These are phyloP conservation scores for Mastigias papua DNA, from an alignment of 30 jellyfish, hydroid and myxozoan genomes.

Conservation along the genomic window DNA sequence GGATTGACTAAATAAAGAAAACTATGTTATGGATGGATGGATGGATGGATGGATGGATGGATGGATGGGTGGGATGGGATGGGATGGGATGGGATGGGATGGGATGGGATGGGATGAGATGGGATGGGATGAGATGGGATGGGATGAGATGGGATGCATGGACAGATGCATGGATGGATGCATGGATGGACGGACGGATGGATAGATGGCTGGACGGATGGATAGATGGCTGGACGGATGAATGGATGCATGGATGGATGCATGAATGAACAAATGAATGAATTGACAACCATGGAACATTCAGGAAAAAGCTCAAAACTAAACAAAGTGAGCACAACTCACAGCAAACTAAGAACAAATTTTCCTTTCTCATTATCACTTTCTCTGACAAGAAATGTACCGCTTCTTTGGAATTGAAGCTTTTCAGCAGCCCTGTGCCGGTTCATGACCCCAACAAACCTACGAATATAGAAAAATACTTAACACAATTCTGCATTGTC, in stretches of 20 bases:
- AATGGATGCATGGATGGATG: background rate
- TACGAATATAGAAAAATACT: background rate
- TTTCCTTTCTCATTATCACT: conserved; percentile 78
- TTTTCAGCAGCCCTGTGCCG: conserved; percentile 81
- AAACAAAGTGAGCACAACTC: background rate
- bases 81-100: background rate
- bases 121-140: background rate
- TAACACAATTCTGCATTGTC: background rate
- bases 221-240: background rate
- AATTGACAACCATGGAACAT: background rate
- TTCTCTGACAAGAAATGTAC: conserved; percentile 89
- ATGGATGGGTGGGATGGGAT: background rate
- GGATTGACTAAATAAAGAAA: no score
- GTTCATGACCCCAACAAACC: conserved; percentile 89
- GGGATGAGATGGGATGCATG: background rate
- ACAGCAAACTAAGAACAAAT: conserved; percentile 71
- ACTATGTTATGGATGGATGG: background rate
- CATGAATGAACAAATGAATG: background rate
- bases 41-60: background rate
- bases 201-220: background rate
- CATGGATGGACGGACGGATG: background rate
- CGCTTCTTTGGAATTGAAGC: conserved; percentile 76
- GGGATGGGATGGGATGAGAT: background rate
- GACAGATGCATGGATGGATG: background rate
- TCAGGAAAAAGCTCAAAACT: background rate